phyloP scores from a whole-genome alignment of 2,888 invertebrate species.

The Dexiosoma caninum region DNA sequence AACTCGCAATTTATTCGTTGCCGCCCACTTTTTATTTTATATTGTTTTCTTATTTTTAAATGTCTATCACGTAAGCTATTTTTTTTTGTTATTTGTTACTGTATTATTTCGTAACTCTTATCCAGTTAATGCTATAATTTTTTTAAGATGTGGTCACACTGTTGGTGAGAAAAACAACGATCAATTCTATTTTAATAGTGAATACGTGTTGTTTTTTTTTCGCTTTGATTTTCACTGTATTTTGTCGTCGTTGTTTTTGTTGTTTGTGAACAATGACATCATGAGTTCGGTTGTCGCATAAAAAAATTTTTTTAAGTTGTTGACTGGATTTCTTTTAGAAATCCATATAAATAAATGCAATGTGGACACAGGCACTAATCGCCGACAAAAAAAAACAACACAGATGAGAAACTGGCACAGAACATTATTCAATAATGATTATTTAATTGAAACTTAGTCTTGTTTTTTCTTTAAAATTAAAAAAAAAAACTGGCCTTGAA shows the following conservation, averaged over 20 bases:
- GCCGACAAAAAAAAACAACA: background rate
- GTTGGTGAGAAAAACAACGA: background rate
- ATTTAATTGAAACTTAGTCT: background rate
- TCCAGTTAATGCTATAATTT: background rate
- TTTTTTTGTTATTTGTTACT: no score
- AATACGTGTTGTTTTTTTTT: constrained; percentile 1
- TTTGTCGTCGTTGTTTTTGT: constrained; percentile 8
- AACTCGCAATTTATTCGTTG: no score
- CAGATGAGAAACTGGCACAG: background rate
- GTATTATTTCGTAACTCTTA: no score
- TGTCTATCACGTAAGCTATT: no score
- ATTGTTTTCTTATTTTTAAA: no score
- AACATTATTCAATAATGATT: no score
- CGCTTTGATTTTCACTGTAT: background rate
- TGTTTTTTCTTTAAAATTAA: background rate
- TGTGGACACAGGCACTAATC: no score
- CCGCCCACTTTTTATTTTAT: no score
- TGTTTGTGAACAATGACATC: constrained; percentile 57
- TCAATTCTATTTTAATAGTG: constrained; percentile 8
- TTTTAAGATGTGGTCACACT: background rate
- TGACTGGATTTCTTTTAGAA: constrained; percentile 18
- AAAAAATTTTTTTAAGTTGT: background rate
- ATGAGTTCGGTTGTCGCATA: constrained; percentile 43
- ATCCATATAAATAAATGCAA: background rate
- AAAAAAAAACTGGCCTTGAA: constrained; percentile 37